Evolutionary conservation across 2,888 invertebrate species (phyloP).

Genomic region (Ectemnius continuus): DNA sequence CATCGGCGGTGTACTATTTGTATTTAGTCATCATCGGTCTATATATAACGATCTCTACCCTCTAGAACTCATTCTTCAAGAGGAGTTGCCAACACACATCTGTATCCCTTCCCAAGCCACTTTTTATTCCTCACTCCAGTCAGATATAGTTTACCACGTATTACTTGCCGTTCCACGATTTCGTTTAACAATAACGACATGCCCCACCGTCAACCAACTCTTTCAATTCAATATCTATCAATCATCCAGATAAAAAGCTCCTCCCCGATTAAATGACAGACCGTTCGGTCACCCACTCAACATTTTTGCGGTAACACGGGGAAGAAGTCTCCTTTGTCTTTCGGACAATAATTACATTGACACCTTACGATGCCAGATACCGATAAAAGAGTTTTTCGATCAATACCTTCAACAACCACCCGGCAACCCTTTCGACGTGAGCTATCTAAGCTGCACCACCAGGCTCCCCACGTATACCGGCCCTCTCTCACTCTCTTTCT

Average conservation of each 20-base stretch:
- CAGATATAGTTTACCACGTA: constrained; percentile 40
- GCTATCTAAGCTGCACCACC: too few relatives aligned
- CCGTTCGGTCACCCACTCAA: too few relatives aligned
- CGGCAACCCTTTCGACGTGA: too few relatives aligned
- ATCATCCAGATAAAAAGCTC: background rate
- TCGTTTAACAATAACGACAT: background rate
- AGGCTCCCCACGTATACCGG: too few relatives aligned
- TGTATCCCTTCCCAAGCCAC: constrained; percentile 63
- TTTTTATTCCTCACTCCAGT: constrained; percentile 24
- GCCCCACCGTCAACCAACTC: background rate
- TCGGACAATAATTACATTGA: too few relatives aligned
- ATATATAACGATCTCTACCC: constrained; percentile 49
- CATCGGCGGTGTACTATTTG: constrained; percentile 38
- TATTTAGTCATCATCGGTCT: constrained; percentile 45
- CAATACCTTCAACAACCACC: too few relatives aligned
- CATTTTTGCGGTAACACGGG: too few relatives aligned
- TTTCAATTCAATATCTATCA: background rate
- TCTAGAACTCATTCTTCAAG: constrained; percentile 45
- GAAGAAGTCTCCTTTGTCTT: too few relatives aligned
- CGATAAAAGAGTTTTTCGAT: too few relatives aligned
- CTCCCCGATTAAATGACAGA: too few relatives aligned
- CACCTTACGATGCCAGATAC: too few relatives aligned
- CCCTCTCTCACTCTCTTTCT: too few relatives aligned
- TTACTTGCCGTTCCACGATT: constrained; percentile 25
- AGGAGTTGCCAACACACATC: constrained; percentile 50